These are phyloP conservation scores for Struthidea cinerea DNA, from an alignment of 2,113 vertebrate genomes.

Conservation along the genomic window DNA sequence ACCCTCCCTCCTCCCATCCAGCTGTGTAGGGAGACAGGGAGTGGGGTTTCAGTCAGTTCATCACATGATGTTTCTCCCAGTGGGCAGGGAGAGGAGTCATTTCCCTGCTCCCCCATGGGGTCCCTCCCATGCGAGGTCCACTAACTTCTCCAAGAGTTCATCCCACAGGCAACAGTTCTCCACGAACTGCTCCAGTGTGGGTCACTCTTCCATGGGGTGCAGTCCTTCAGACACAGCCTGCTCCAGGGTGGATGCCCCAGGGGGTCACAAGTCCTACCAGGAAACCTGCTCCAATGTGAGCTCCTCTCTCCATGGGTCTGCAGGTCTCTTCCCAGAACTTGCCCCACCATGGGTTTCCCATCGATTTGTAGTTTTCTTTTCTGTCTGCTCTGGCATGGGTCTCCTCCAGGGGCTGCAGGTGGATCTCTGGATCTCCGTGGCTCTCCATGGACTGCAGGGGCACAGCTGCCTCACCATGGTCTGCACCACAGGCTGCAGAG, in stretches of 20 bases:
- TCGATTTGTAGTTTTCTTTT: neutral
- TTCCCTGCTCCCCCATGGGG: neutral
- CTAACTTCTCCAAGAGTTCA: neutral
- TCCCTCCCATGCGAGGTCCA: no score
- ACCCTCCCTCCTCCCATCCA: neutral
- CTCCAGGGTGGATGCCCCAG: neutral
- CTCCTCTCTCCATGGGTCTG: neutral
- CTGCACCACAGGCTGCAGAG: neutral
- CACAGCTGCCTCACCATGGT: neutral
- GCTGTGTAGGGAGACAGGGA: neutral
- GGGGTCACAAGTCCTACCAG: neutral
- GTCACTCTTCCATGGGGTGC: neutral
- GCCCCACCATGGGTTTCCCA: neutral
- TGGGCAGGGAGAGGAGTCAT: neutral
- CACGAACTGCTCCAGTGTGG: neutral
- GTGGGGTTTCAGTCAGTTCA: neutral
- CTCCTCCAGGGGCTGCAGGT: neutral
- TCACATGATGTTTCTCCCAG: neutral
- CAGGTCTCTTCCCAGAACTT: neutral
- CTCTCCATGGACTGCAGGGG: neutral
- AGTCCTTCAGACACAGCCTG: neutral
- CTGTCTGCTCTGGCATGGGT: neutral
- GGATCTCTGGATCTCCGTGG: neutral
- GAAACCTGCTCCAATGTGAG: neutral
- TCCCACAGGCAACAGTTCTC: neutral